Conservation (phyloP, 2,113 vertebrate species). For the Gasterosteus nipponicus region DNA sequence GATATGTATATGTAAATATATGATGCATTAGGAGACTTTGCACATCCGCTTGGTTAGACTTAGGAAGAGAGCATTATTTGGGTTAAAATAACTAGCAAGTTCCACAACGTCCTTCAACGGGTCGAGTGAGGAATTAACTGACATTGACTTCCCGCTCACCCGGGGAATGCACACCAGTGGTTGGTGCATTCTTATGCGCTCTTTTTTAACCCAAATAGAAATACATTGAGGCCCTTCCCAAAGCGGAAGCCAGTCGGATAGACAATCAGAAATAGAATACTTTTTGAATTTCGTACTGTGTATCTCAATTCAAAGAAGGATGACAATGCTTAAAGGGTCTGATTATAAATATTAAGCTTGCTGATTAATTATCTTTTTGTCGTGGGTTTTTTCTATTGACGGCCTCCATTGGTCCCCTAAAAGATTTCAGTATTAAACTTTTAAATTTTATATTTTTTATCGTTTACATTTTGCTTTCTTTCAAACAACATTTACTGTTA, state of each 20-base stretch:
- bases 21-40: too few species aligned
- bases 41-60: too few species aligned
- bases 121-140: too few species aligned
- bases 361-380: neutral
- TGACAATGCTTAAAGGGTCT: neutral
- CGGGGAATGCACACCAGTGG: too few species aligned
- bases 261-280: neutral
- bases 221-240: neutral
- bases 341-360: neutral
- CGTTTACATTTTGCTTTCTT: neutral
- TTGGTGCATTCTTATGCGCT: neutral
- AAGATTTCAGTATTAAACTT: too few species aligned
- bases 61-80: too few species aligned
- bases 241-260: too few species aligned
- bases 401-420: neutral
- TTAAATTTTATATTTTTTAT: too few species aligned
- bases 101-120: too few species aligned
- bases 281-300: neutral
- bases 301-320: neutral
- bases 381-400: neutral
- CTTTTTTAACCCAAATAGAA: neutral
- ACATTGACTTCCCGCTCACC: too few species aligned
- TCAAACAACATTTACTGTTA: neutral
- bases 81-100: too few species aligned
- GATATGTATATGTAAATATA: neutral